Evolutionary conservation across 1,140 invertebrate species (phyloP).

Genomic region (Philotrypesis tridentata): DNA sequence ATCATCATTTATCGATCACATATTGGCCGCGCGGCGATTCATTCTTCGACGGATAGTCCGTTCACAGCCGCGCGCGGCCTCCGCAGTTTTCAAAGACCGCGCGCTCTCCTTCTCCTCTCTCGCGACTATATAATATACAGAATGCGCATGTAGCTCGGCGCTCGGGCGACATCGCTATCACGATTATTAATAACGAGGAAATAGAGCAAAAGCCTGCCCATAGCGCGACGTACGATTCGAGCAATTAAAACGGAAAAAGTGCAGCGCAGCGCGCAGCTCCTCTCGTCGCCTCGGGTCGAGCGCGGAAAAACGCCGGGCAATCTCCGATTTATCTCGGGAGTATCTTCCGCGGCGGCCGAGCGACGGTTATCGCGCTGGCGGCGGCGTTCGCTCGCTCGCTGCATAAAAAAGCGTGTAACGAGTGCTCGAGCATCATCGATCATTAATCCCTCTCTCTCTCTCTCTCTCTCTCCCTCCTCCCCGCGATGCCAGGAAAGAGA

Average conservation of each 20-base stretch:
- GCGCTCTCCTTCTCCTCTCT: neutral
- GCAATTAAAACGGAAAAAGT: conserved; percentile 17
- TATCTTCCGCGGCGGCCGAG: neutral
- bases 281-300: neutral
- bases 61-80: too few species aligned
- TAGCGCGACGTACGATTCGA: conserved; percentile 3
- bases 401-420: conserved; percentile 28
- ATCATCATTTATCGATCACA: neutral
- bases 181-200: neutral
- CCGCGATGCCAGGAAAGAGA: neutral
- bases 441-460: conserved; percentile 19
- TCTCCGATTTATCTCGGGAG: conserved; percentile 21
- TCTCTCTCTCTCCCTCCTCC: too few species aligned
- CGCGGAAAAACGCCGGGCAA: neutral
- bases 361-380: conserved; percentile 22
- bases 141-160: neutral
- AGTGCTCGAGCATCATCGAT: conserved; percentile 21
- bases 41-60: too few species aligned
- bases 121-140: too few species aligned
- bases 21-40: too few species aligned
- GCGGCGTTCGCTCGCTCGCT: neutral
- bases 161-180: neutral
- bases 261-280: too few species aligned
- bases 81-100: neutral
- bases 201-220: neutral